A percentile compares a stretch with the other conserved stretches of the same genome.
Evolutionary conservation across 2,888 invertebrate species (phyloP).

Genomic region (Microplitis deprimator): DNA sequence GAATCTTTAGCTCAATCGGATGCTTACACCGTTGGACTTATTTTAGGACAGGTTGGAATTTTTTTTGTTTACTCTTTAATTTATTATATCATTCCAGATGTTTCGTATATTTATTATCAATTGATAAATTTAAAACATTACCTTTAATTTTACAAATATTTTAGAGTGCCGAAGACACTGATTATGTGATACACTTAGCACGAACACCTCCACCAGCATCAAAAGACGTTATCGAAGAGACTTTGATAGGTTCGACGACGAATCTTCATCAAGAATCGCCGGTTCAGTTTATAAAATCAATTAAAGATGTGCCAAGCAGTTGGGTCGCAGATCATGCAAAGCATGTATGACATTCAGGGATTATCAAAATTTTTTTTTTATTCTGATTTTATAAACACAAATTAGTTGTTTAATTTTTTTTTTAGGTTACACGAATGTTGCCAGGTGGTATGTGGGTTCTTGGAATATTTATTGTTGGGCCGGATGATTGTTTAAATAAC

Average conservation of each 20-base stretch:
- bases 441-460: slow-evolving; percentile 91
- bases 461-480: slow-evolving; percentile 84
- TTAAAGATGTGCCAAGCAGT: slow-evolving; percentile 77
- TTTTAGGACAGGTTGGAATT: slow-evolving; percentile 82
- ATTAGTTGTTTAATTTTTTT: slow-evolving; percentile 13
- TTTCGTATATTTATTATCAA: slow-evolving; percentile 20
- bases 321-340: slow-evolving; percentile 87
- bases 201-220: slow-evolving; percentile 79
- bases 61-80: slow-evolving; percentile 38
- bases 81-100: slow-evolving; percentile 41
- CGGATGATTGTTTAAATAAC: slow-evolving; percentile 77
- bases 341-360: slow-evolving; percentile 73
- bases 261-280: slow-evolving; percentile 68
- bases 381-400: slow-evolving; percentile 1
- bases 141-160: slow-evolving; percentile 52
- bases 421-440: slow-evolving; percentile 84
- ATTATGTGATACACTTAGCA: slow-evolving; percentile 85
- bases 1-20: slow-evolving; percentile 77
- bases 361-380: slow-evolving; percentile 25
- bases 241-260: slow-evolving; percentile 66
- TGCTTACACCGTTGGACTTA: slow-evolving; percentile 80
- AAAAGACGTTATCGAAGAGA: slow-evolving; percentile 69
- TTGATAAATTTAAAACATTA: neutral
- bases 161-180: slow-evolving; percentile 78
- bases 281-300: slow-evolving; percentile 71